Base-by-base conservation (phyloP, 2,113 vertebrate species). In the Chascanopsetta lugubris region DNA sequence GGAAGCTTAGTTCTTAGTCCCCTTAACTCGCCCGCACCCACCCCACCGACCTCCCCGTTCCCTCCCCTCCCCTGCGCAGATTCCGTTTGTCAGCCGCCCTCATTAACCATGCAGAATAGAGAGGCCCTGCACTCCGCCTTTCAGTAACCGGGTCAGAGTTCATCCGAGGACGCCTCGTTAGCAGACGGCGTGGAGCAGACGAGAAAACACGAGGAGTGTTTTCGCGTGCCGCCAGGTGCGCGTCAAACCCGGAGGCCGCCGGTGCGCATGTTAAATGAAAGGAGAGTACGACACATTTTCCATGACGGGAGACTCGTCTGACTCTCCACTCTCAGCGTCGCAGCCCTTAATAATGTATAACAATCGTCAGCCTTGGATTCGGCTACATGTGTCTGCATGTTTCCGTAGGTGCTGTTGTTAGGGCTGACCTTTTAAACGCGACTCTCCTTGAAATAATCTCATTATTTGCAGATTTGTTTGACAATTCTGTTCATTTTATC, bases 141-240 rank as follows among this genome's bases (percentile, higher is more conserved):
- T 75, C 55, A 79, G 65, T 61, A 86, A 79, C 62, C 71, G 60
- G 83, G 87, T 88, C 85, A 92, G 76, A 87, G 88, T 87, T 88
- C 72, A 87, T 38, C 22, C 48, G 18, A 85, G 80, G 82, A 77
- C 75, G 60, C 58, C 42, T 15, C 72, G 69, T 70, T 24, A 61
- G 59, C 21, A 73, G 47, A 75, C n/a, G 24, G 26, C 38, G 29
- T 24, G 47, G 32, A 50, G 42, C 56, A n/a, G 24, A 6, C 18
- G 34, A 8, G 29, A 53, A 49, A 68, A 61, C 51, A 24, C 45
- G 34, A 34, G 54, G 55, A 58, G 60, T 18, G 40, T 53, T 64
- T 12, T 45, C 6, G 20, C 30, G n/a, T n/a, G 25, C 45, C 40
- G 60, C 65, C 54, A 47, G 36, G 34, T 65, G 18, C 53, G 48